Base-by-base conservation (phyloP, 2,797 vertebrate species). In the Triplophysa yarkandensis region DNA sequence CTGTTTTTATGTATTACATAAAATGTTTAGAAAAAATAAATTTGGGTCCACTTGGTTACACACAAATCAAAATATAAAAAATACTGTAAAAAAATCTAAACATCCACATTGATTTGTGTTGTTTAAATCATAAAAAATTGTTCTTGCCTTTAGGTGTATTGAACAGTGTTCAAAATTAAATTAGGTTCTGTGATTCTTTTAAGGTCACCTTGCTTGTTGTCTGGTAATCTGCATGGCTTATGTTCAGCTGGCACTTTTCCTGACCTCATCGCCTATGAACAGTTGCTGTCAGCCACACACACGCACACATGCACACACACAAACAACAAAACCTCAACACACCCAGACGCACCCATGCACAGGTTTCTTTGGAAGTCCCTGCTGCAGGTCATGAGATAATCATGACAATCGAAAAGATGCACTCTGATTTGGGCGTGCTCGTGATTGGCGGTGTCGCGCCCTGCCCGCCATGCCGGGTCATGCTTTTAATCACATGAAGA, bases 291-390 rank as follows among this genome's bases (percentile, higher is more conserved):
- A 58, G 19, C 64, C 66, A 21, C 44, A 32, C 23, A 17, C 11
- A 32, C 19, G 64, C 44, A 28, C 50, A 52, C 65, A 23, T 54
- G 73, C 13, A 4, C 74, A 36, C 83, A 84, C 30, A 30, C 3
- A 30, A 30, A 30, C 36, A 39, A 39, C 11, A 80, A 43, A 74
- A 71, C 34, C 17, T 73, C 75, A 72, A 68, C 71, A 30, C 30
- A 43, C 19, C 68, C n/a, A 39, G 72, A 71, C 84, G 2, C 61
- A 63, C 72, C 58, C 64, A 78, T 58, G 71, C 21, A 1, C 21
- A 32, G n/a, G 16, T 41, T 43, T 39, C 41, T n/a, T 69, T 23
- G 52, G 68, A 76, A 69, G 32, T 66, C 21, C 21, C 62, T 74
- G 63, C 52, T 74, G 62, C 60, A 77, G 48, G 60, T 70, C 19